These are phyloP conservation scores for Anser cygnoides DNA, from an alignment of 2,113 vertebrate genomes.

Conservation along the genomic window DNA sequence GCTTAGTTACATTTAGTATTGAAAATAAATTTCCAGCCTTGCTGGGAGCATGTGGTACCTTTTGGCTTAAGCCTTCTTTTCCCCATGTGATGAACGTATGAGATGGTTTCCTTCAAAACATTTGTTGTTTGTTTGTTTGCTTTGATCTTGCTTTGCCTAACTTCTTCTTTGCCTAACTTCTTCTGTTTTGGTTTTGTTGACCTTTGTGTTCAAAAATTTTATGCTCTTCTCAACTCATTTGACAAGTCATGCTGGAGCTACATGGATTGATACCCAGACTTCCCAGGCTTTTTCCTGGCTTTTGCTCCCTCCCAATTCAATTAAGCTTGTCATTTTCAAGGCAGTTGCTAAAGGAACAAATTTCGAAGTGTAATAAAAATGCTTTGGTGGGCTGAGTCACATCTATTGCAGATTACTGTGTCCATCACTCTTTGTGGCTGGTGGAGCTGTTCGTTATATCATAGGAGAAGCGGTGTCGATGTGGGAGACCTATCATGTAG, in stretches of 20 bases:
- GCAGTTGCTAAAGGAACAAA: background rate
- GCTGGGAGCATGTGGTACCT: background rate
- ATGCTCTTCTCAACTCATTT: background rate
- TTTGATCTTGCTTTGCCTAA: background rate
- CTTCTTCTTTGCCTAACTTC: background rate
- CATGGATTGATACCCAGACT: background rate
- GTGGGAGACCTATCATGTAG: background rate
- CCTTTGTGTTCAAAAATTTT: background rate
- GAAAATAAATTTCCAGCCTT: background rate
- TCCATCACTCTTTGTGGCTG: background rate
- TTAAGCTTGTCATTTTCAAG: background rate
- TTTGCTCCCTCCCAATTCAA: background rate
- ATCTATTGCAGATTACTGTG: background rate
- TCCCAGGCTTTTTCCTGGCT: background rate
- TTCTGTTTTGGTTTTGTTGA: background rate
- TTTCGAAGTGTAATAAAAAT: background rate
- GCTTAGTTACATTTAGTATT: background rate
- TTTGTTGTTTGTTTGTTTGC: background rate
- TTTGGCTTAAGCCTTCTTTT: background rate
- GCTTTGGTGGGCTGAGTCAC: background rate
- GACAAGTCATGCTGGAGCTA: background rate
- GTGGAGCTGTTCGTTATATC: background rate
- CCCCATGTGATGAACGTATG: background rate
- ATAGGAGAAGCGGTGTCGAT: background rate
- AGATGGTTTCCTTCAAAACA: background rate